phyloP scores from a whole-genome alignment of 2,888 invertebrate species.

The Drosophila anomalipes region DNA sequence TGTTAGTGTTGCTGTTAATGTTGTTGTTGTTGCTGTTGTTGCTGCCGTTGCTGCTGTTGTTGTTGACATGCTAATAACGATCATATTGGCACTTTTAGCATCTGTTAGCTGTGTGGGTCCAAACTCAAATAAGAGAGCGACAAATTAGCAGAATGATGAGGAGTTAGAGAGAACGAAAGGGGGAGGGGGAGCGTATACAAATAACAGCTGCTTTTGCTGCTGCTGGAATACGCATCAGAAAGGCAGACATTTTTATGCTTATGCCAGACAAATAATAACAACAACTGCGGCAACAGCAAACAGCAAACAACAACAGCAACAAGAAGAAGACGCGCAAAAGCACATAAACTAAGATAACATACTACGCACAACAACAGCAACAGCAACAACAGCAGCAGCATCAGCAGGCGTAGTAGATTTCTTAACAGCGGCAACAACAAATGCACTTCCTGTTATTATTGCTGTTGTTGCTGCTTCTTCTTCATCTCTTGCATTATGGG shows the following conservation, averaged over 20 bases:
- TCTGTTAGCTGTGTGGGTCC: conserved; percentile 60
- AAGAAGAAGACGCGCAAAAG: conserved; percentile 59
- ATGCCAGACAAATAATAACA: conserved; percentile 73
- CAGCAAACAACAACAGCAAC: conserved; percentile 71
- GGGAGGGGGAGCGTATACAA: conserved; percentile 5
- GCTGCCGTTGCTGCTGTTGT: conserved; percentile 43
- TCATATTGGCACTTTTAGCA: conserved; percentile 68
- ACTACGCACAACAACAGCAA: conserved; percentile 35
- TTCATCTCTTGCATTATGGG: conserved; percentile 60
- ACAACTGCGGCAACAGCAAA: conserved; percentile 48
- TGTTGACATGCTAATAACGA: conserved; percentile 78
- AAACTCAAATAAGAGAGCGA: conserved; percentile 63
- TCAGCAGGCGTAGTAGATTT: conserved; percentile 55
- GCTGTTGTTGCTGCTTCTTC: conserved; percentile 43
- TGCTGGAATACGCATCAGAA: conserved; percentile 54
- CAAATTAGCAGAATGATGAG: conserved; percentile 64
- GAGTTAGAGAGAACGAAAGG: neutral
- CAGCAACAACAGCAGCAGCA: conserved; percentile 37
- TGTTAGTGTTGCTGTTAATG: conserved; percentile 22
- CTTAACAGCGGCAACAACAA: conserved; percentile 74
- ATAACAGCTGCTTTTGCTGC: conserved; percentile 39
- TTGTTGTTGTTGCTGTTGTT: conserved; percentile 42
- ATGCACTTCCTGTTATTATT: conserved; percentile 79
- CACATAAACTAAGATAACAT: conserved; percentile 74
- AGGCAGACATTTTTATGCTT: conserved; percentile 68